Evolutionary conservation across 1,140 invertebrate genomes (phyloP).

Genomic region (Diorhabda elongata): DNA sequence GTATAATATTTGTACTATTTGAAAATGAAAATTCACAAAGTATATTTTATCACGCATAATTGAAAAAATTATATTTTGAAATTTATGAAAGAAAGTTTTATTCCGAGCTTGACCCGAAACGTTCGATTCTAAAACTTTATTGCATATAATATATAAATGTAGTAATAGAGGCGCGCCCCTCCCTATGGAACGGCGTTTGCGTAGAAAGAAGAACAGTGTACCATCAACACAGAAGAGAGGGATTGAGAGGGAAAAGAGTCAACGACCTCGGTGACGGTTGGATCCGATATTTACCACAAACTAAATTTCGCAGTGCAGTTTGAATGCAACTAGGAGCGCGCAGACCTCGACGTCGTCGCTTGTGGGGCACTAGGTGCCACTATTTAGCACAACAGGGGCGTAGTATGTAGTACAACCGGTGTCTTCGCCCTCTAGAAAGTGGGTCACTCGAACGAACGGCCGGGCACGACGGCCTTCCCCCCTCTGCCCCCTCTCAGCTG

Average conservation of each 20-base stretch:
- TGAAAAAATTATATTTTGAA: too few species aligned
- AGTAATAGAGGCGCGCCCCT: slow-evolving; percentile 10
- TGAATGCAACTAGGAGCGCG: slow-evolving; percentile 5
- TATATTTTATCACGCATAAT: too few species aligned
- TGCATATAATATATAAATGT: slow-evolving; percentile 22
- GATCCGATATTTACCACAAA: slow-evolving; percentile 4
- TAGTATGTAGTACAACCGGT: slow-evolving; percentile 18
- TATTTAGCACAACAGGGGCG: slow-evolving; percentile 10
- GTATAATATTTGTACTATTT: too few species aligned
- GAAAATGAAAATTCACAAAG: too few species aligned
- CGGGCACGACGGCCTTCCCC: slow-evolving; percentile 14
- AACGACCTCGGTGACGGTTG: slow-evolving; percentile 28
- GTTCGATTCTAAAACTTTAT: slow-evolving; percentile 23
- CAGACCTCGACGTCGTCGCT: background rate
- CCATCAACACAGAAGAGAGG: slow-evolving; percentile 25
- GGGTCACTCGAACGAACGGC: slow-evolving; percentile 28
- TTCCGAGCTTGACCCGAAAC: slow-evolving; percentile 6
- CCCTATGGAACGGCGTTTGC: background rate
- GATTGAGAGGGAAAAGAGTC: slow-evolving; percentile 19
- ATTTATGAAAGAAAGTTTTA: background rate
- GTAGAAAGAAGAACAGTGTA: slow-evolving; percentile 36
- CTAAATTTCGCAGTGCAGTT: slow-evolving; percentile 22
- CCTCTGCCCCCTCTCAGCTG: slow-evolving; percentile 30
- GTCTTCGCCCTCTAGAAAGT: slow-evolving; percentile 31
- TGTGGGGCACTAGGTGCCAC: slow-evolving; percentile 14